Conservation (phyloP, 2,113 vertebrate genomes). For the Oryzias celebensis region DNA sequence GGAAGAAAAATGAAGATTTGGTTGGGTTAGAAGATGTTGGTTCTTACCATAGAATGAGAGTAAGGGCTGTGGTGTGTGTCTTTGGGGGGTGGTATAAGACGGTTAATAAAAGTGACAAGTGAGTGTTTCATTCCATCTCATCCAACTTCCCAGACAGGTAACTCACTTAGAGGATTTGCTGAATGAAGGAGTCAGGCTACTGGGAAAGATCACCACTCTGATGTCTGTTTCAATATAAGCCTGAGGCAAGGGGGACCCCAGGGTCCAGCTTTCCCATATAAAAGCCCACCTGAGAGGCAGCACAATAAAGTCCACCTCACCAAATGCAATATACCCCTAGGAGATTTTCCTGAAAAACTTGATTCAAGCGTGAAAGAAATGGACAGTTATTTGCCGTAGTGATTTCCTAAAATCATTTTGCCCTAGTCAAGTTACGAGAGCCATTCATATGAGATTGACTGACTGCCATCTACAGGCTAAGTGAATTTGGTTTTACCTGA, state of each 20-base stretch:
- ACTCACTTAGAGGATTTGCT: conserved; percentile 76
- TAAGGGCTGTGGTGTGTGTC: background rate
- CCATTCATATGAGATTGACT: conserved; percentile 68
- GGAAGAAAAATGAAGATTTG: conserved; percentile 48
- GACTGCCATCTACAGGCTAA: conserved; percentile 66
- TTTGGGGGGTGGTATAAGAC: conserved; percentile 54
- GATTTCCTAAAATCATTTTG: conserved; percentile 71
- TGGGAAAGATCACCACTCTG: conserved; percentile 59
- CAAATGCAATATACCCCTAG: conserved; percentile 66
- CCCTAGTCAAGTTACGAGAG: conserved; percentile 65
- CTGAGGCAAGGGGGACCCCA: conserved; percentile 64
- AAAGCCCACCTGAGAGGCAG: conserved; percentile 66
- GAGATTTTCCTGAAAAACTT: conserved; percentile 71
- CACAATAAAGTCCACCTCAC: conserved; percentile 71
- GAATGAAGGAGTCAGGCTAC: conserved; percentile 67
- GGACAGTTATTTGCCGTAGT: conserved; percentile 74
- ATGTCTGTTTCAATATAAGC: conserved; percentile 76
- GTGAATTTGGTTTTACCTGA: conserved; percentile 70
- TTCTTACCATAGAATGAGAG: conserved; percentile 35
- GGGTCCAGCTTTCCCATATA: conserved; percentile 65
- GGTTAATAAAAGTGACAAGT: conserved; percentile 78
- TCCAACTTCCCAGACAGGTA: conserved; percentile 71
- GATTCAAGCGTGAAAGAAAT: conserved; percentile 68
- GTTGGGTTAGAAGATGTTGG: conserved; percentile 35
- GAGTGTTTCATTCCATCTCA: conserved; percentile 77